Base-by-base conservation (phyloP, 1,140 invertebrate species). In the Trichonephila clavata region DNA sequence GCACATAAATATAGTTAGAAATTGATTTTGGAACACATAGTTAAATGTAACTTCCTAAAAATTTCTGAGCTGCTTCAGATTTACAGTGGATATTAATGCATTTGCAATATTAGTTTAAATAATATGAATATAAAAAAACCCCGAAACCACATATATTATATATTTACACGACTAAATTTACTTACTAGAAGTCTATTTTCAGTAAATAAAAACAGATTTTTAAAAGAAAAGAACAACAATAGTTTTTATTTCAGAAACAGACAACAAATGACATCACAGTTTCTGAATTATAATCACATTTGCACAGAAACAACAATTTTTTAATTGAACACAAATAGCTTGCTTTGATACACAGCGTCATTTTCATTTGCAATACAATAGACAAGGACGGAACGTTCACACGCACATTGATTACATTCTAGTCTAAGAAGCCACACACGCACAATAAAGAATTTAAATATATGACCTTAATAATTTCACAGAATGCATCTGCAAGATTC, bases 221-320 rank as follows among this genome's bases (percentile, higher is more conserved):
- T 59, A n/a, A 24, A 84, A 60, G 83, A 59, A 84, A 84, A 59
- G 83, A 84, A 27, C 57, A 60, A 59, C 83, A 84, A 83, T 50
- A 50, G 18, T 84, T 84, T 84, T 84, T 84, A 84, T 84, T 84
- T 59, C 83, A 84, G 83, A 84, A 60, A 84, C 43, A 84, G 50
- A 60, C 83, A 84, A 59, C 43, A 84, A 84, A 84, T 57, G 83
- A 84, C 83, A 84, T 84, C 83, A 84, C 83, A 84, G 83, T 60
- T 84, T 59, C 50, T 59, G 83, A 84, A 84, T 50, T 84, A 84
- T 24, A 84, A 84, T 84, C 43, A 84, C 39, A 84, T 57, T 60
- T 84, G 83, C 43, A 59, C 43, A 84, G 21, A 84, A 57, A 84
- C 61, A 63, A 21, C 71, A 77, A 27, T 32, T 77, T 71, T 77